These are phyloP conservation scores for Danaus plexippus DNA, from an alignment of 1,140 invertebrate species.

Conservation along the genomic window DNA sequence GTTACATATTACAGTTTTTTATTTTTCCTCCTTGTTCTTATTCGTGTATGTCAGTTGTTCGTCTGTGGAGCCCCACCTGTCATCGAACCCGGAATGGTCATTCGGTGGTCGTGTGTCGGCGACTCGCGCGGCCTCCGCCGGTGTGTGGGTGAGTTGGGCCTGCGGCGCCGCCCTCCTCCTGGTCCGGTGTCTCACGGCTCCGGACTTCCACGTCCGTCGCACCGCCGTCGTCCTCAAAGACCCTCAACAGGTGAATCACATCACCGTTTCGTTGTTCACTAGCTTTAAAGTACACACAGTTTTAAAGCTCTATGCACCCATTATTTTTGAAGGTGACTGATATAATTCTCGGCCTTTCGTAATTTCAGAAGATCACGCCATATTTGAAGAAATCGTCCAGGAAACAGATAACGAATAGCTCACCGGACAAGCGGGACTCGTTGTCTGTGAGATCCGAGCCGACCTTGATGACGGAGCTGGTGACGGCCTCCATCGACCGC, in stretches of 20 bases:
- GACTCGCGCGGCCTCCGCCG: conserved; percentile 42
- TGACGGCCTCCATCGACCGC: conserved; percentile 48
- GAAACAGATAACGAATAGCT: conserved; percentile 22
- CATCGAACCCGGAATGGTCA: conserved; percentile 33
- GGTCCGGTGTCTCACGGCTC: conserved; percentile 50
- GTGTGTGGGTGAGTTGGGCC: conserved; percentile 51
- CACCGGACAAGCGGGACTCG: conserved; percentile 40
- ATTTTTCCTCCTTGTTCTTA: not conserved
- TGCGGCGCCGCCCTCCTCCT: conserved; percentile 46
- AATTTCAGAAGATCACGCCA: conserved; percentile 50
- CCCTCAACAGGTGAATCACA: conserved; percentile 35
- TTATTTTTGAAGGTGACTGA: not conserved
- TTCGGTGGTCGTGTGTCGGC: conserved; percentile 34
- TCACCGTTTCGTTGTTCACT: not conserved
- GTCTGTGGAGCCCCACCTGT: conserved; percentile 33
- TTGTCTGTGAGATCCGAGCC: conserved; percentile 48
- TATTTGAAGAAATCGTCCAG: conserved; percentile 36
- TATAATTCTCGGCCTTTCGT: not conserved
- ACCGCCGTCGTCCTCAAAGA: conserved; percentile 44
- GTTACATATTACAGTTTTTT: not conserved
- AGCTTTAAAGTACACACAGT: not conserved
- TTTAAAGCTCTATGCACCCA: too few species aligned
- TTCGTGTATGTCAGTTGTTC: conserved; percentile 36
- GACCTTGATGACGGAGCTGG: conserved; percentile 49
- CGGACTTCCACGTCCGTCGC: conserved; percentile 43